Evolutionary conservation across 2,113 vertebrate species (phyloP).

Genomic region (Stomatorhinus ivindoensis): DNA sequence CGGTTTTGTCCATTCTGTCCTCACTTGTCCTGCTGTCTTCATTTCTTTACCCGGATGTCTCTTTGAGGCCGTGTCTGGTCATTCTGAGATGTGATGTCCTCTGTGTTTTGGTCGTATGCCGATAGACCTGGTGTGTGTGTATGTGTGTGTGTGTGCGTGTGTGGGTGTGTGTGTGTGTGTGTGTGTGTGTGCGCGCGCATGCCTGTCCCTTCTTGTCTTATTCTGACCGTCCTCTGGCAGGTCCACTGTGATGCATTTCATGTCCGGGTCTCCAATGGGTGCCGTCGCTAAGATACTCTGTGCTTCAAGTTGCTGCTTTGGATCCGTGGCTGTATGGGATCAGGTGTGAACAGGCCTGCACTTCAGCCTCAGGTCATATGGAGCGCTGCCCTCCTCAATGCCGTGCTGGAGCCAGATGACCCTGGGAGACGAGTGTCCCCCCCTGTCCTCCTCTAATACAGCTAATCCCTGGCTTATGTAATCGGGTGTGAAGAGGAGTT

Average conservation of each 20-base stretch:
- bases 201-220: background rate
- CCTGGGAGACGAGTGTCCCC: background rate
- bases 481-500: background rate
- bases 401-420: background rate
- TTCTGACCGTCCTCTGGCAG: background rate
- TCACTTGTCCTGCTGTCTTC: background rate
- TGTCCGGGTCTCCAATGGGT: background rate
- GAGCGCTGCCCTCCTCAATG: background rate
- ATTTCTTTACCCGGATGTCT: background rate
- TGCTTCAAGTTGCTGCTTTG: background rate
- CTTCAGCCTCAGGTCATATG: background rate
- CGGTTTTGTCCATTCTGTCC: slow-evolving; percentile 5
- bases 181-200: background rate
- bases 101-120: background rate
- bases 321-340: background rate
- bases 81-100: background rate
- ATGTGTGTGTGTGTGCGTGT: background rate
- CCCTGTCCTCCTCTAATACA: background rate
- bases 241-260: background rate
- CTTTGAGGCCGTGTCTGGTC: background rate
- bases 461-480: background rate
- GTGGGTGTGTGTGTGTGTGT: slow-evolving; percentile 6
- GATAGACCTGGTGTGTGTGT: background rate
- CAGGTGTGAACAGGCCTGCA: background rate
- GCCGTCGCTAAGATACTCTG: background rate